These are phyloP conservation scores for Nysson spinosus DNA, from an alignment of 2,888 invertebrate species.

Conservation along the genomic window DNA sequence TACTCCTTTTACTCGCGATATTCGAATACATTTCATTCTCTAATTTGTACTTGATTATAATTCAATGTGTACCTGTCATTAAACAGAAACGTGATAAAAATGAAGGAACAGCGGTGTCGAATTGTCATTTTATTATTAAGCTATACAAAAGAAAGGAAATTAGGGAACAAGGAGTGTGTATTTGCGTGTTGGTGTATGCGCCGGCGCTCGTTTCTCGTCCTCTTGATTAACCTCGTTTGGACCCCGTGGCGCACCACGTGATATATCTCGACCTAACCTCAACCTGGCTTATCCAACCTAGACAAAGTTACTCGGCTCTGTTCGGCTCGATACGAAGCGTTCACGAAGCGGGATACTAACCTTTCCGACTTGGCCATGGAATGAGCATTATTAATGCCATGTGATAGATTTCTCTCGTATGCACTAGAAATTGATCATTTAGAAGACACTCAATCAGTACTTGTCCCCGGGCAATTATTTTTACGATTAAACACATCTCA, in stretches of 20 bases:
- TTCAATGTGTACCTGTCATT: too few relatives aligned
- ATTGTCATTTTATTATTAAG: too few relatives aligned
- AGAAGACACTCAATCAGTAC: too few relatives aligned
- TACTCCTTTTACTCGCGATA: too few relatives aligned
- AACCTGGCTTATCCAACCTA: conserved; percentile 53
- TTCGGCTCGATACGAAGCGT: conserved; percentile 31
- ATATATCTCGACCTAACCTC: conserved; percentile 68
- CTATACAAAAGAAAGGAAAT: background rate
- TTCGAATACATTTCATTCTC: too few relatives aligned
- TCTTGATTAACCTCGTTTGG: conserved; percentile 75
- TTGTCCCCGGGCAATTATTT: background rate
- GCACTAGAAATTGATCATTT: conserved; percentile 3
- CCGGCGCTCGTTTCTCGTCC: conserved; percentile 71
- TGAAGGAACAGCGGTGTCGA: too few relatives aligned
- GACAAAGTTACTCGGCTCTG: conserved; percentile 23
- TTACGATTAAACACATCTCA: background rate
- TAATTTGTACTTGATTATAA: too few relatives aligned
- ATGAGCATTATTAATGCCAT: conserved; percentile 25
- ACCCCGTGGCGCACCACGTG: conserved; percentile 74
- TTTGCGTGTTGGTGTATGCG: conserved; percentile 65
- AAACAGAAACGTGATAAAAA: too few relatives aligned
- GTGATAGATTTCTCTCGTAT: conserved; percentile 20
- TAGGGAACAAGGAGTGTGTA: conserved; percentile 29
- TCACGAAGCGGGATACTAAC: conserved; percentile 35
- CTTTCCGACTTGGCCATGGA: conserved; percentile 35